Evolutionary conservation across 1,140 invertebrate genomes (phyloP), one percentile per base, ranked within the genome.

Genomic region (Pollicipes pollicipes): DNA sequence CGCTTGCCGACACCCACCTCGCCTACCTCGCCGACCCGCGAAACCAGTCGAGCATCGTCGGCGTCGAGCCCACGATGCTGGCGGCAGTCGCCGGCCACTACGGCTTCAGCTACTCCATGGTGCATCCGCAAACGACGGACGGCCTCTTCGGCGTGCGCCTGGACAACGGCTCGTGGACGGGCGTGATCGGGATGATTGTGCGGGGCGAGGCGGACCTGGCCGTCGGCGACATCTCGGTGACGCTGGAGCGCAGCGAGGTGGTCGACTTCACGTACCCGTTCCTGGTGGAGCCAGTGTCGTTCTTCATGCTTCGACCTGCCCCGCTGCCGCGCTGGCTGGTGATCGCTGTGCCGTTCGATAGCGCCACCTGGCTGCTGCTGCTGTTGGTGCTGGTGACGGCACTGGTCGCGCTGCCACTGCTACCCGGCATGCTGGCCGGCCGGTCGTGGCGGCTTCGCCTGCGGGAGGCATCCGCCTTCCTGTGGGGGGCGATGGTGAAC

Each of bases 131-230:
- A 10, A 21, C 13, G 13, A 3, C 24, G 45, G 35, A 37, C 63
- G 35, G 58, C 29, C 28, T 35, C 45, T 70, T 66, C 32, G 70
- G 70, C 17, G 29, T 35, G 27, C 21, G 28, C 3, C 30, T 24
- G 3, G n/a, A 27, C n/a, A 31, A 73, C 63, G 72, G 72, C 1
- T 26, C 31, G 0, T 74, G 73, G 73, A 73, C 72, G 30, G 73
- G 73, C 24, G 32, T 74, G 45, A 69, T 74, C n/a, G 73, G 73
- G 1, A 70, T 73, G 66, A 66, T 74, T 32, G 31, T 72, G 24
- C 3, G 35, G 4, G 70, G 70, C 10, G 29, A 31, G 30, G 66
- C 70, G 1, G 58, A 74, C 67, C n/a, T 74, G 30, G 73, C 68
- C 10, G 32, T 74, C 6, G 73, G 72, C 29, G 69, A 72, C 13